A percentile compares a stretch with the other conserved stretches of the same genome.
phyloP scores from a whole-genome alignment of 35 echinoderm and acorn worm genomes.

The Apostichopus californicus region DNA sequence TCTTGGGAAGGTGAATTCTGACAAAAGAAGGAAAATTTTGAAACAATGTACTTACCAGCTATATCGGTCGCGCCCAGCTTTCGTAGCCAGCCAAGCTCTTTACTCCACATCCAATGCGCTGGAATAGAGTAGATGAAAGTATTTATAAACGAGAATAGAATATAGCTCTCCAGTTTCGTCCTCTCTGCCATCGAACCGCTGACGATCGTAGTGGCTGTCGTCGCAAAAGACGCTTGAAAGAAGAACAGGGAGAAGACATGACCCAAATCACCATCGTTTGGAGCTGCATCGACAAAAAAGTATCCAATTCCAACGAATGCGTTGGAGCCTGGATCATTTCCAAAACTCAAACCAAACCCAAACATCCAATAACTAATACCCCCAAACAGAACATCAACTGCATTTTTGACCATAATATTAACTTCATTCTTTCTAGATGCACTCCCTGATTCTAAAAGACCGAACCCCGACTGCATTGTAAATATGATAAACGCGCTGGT shows the following conservation, averaged over 20 bases:
- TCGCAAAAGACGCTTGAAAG: conserved; percentile 96
- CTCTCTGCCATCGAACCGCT: conserved; percentile 93
- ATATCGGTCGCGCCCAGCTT: conserved; percentile 81
- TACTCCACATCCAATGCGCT: conserved; percentile 90
- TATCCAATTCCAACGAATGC: conserved; percentile 75
- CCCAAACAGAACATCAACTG: conserved; percentile 90
- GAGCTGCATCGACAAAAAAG: conserved; percentile 74
- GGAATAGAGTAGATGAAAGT: conserved; percentile 92
- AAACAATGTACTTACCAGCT: conserved; percentile 37
- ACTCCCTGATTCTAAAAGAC: conserved; percentile 90
- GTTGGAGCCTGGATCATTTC: conserved; percentile 50
- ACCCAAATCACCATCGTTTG: conserved; percentile 57
- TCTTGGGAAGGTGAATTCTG: too few species aligned
- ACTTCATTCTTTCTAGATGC: conserved; percentile 93
- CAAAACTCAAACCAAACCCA: conserved; percentile 90
- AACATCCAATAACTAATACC: conserved; percentile 95
- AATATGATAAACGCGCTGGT: conserved; percentile 98
- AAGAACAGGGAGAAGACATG: conserved; percentile 84
- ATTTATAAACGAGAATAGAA: conserved; percentile 91
- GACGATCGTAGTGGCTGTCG: conserved; percentile 94
- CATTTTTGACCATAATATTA: conserved; percentile 99
- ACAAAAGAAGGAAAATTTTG: background rate
- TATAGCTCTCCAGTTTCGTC: conserved; percentile 92
- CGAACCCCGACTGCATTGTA: conserved; percentile 98
- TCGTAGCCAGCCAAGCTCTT: conserved; percentile 73